A percentile compares a stretch with the other conserved stretches of the same genome.
phyloP scores from a whole-genome alignment of 2,797 vertebrate species.

The Lagocephalus sceleratus region DNA sequence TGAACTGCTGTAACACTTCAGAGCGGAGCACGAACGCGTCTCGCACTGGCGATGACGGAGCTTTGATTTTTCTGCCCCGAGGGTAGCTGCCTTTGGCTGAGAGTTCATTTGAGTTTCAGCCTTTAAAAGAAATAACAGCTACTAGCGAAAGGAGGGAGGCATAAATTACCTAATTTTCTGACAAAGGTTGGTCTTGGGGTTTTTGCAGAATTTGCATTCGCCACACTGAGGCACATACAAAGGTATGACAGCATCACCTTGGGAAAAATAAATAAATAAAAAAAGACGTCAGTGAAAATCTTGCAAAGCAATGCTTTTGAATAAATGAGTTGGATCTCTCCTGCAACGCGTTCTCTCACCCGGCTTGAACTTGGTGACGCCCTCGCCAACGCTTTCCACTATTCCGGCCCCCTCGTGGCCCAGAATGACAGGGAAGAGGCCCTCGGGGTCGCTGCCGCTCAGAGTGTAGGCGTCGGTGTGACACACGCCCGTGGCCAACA shows the following conservation, averaged over 20 bases:
- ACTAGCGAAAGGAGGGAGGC: no score
- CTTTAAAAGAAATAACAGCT: not conserved
- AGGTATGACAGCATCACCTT: constrained; percentile 91
- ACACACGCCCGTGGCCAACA: constrained; percentile 90
- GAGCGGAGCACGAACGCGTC: not conserved
- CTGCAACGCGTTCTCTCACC: constrained; percentile 66
- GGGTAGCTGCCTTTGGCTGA: constrained; percentile 2
- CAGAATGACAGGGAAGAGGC: constrained; percentile 91
- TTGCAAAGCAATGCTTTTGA: no score
- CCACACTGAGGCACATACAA: constrained; percentile 93
- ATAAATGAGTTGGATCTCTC: no score
- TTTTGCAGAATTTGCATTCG: constrained; percentile 96
- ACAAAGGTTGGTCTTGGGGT: constrained; percentile 96
- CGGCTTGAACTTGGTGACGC: constrained; percentile 89
- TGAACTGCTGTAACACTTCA: not conserved
- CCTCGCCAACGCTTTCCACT: constrained; percentile 93
- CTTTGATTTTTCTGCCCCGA: constrained; percentile 15
- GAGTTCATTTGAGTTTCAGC: constrained; percentile 1
- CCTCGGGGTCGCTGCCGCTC: constrained; percentile 91
- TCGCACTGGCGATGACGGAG: constrained; percentile 15
- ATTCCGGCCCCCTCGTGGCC: constrained; percentile 94
- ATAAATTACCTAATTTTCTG: constrained; percentile 91
- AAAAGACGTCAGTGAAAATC: not conserved
- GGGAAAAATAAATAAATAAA: not conserved
- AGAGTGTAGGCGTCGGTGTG: constrained; percentile 95